Base-by-base conservation (phyloP, 2,888 invertebrate genomes). In the Leptinotarsa rubiginosa region DNA sequence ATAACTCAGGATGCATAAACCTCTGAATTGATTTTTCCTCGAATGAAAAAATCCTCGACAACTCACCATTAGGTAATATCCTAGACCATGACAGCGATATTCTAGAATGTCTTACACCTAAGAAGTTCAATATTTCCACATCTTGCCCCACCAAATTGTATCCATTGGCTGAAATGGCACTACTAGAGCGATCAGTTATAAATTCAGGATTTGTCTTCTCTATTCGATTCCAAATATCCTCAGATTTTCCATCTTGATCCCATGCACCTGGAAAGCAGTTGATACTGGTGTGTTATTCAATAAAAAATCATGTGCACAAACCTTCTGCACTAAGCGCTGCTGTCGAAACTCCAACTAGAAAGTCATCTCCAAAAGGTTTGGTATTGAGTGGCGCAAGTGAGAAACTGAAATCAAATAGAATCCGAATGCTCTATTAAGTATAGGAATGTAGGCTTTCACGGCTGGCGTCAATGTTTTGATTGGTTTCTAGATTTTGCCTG, bases 161-260 rank as follows among this genome's bases (percentile, higher is more conserved):
- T n/a, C 31, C 52, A 52, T 72, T 64, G n/a, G 72, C 72, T 25
- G 72, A 62, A 25, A 31, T 25, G 47, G 62, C 72, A 10, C 68
- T 68, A 22, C 50, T 62, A 4, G 50, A 41, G 25, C 47, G 22
- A 68, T 72, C 72, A 25, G 16, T 5, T 12, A 72, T 59, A 12
- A 71, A 22, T 10, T 20, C 47, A 22, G 67, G 71, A 31, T 56
- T 18, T 2, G 47, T 31, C 13, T 66, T 65, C 7, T 56, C 49
- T 66, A 65, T 62, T n/a, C 62, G 49, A 59, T 72, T 66, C 67
- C 67, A 72, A 59, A 72, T 72, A 25, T 25, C 66, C 54, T 67
- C 66, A 25, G 47, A 25, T 25, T 31, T 67, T 10, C 18, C 54
- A 22, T 72, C 72, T 25, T 67, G 52, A 15, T 56, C 54, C 67